These are phyloP conservation scores for Ariolimax columbianus DNA, from an alignment of 2,888 invertebrate species.

Conservation along the genomic window DNA sequence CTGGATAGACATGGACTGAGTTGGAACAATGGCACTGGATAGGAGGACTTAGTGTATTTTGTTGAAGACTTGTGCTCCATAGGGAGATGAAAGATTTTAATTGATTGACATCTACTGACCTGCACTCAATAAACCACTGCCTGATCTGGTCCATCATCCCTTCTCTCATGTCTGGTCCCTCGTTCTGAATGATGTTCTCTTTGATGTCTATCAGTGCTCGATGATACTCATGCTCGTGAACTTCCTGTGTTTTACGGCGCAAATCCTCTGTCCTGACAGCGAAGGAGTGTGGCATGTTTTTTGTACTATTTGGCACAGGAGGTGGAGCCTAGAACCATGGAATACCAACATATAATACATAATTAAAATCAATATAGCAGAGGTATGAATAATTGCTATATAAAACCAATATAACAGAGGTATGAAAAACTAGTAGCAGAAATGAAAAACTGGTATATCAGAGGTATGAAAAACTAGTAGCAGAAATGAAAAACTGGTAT, in stretches of 20 bases:
- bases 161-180: constrained; percentile 89
- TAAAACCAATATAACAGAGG: too few species aligned
- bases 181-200: constrained; percentile 85
- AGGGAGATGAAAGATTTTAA: too few species aligned
- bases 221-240: constrained; percentile 85
- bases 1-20: too few species aligned
- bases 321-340: constrained; percentile 63
- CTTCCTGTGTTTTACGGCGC: constrained; percentile 84
- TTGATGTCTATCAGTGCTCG: constrained; percentile 82
- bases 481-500: too few species aligned
- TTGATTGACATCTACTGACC: constrained; percentile 75
- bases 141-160: constrained; percentile 92
- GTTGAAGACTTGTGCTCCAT: too few species aligned
- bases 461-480: too few species aligned
- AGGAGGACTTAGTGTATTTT: too few species aligned
- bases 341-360: background rate
- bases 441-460: too few species aligned
- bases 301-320: constrained; percentile 65
- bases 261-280: constrained; percentile 73
- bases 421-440: too few species aligned
- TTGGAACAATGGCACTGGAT: too few species aligned
- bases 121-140: constrained; percentile 90
- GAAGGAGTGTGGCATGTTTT: constrained; percentile 72
- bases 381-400: too few species aligned
- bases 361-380: too few species aligned